phyloP scores from a whole-genome alignment of 2,797 vertebrate genomes.

The Dromococcyx pavoninus region DNA sequence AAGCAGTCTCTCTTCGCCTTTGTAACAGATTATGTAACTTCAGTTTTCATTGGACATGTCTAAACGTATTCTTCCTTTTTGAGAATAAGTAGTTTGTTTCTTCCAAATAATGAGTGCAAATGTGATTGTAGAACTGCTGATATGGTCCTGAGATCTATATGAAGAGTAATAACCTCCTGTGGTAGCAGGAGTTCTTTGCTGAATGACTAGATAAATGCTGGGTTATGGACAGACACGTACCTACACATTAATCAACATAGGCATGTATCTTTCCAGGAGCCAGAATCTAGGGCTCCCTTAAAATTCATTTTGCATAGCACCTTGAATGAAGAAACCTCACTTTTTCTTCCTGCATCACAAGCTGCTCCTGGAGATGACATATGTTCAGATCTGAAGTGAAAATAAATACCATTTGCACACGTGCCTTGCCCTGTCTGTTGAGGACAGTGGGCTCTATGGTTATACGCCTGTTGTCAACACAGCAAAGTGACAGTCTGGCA shows the following conservation, averaged over 20 bases:
- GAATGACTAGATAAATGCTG: background rate
- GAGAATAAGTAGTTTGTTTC: background rate
- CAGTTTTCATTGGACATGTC: conserved; percentile 5
- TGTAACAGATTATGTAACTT: background rate
- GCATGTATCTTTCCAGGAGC: background rate
- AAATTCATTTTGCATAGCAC: background rate
- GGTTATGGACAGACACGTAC: background rate
- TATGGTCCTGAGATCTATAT: background rate
- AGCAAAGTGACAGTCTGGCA: background rate
- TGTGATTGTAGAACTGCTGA: background rate
- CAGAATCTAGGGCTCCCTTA: background rate
- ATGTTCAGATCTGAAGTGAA: background rate
- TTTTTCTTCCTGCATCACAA: background rate
- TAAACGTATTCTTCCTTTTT: background rate
- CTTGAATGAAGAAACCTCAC: background rate
- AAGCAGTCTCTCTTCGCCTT: background rate
- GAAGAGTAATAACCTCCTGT: background rate
- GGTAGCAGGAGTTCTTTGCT: background rate
- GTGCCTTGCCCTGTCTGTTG: background rate
- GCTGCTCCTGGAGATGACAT: background rate
- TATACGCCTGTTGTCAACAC: background rate
- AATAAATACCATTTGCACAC: background rate
- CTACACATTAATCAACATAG: background rate
- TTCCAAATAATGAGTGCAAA: background rate
- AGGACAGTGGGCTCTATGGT: background rate